Conservation (phyloP, 2,797 vertebrate species). For the Neomorphus geoffroyi region DNA sequence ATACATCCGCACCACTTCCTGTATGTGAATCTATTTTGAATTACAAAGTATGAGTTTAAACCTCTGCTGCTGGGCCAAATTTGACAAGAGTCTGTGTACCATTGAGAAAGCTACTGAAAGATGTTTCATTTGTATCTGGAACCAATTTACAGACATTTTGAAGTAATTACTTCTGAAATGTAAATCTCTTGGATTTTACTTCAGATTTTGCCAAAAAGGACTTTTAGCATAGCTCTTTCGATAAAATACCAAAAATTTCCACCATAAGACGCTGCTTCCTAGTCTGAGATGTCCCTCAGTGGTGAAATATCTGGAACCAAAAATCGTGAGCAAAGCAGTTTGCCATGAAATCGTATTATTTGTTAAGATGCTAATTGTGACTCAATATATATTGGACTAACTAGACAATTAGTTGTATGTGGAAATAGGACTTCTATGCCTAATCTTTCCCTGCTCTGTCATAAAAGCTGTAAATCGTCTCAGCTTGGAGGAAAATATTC, state of each 20-base stretch:
- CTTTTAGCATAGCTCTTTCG: background rate
- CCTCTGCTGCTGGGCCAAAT: background rate
- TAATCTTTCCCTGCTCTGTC: background rate
- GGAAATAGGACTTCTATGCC: background rate
- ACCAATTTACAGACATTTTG: conserved; percentile 16
- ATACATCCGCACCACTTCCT: conserved; percentile 1
- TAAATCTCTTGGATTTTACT: conserved; percentile 29
- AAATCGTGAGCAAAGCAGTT: background rate
- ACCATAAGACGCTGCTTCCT: background rate
- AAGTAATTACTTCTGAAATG: conserved; percentile 25
- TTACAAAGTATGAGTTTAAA: conserved; percentile 35
- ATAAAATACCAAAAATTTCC: background rate
- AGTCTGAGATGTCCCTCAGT: background rate
- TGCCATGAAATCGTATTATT: background rate
- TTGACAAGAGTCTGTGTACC: background rate
- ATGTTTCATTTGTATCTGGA: conserved; percentile 31
- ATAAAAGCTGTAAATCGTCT: background rate
- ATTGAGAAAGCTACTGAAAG: conserved; percentile 11
- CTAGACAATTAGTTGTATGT: background rate
- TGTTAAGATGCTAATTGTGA: background rate
- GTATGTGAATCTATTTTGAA: conserved; percentile 30
- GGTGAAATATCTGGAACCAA: background rate
- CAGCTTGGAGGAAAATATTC: background rate
- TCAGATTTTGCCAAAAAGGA: background rate
- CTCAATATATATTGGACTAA: background rate